Evolutionary conservation across 2,797 vertebrate genomes (phyloP).

Genomic region (Natrix natrix): DNA sequence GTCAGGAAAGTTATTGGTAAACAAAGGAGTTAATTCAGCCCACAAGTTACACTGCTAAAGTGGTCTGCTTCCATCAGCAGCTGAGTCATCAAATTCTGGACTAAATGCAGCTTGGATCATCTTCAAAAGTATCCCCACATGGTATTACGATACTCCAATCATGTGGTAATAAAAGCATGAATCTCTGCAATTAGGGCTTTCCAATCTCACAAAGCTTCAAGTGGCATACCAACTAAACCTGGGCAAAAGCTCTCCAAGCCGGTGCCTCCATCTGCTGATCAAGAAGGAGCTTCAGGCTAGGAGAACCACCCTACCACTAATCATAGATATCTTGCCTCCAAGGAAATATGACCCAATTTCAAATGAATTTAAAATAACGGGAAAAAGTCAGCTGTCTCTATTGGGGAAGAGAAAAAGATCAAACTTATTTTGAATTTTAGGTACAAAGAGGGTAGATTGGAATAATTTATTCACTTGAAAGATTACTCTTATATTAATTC

Average conservation of each 20-base stretch:
- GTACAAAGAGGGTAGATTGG: background rate
- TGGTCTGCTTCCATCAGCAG: background rate
- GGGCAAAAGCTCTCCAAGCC: background rate
- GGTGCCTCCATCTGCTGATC: background rate
- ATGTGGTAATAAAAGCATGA: background rate
- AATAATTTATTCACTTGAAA: background rate
- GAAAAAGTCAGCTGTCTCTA: background rate
- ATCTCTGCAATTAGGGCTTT: background rate
- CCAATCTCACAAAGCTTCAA: background rate
- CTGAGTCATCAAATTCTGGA: background rate
- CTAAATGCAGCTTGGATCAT: background rate
- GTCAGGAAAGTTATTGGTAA: background rate
- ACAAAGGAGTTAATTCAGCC: background rate
- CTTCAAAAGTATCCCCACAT: background rate
- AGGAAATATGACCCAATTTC: background rate
- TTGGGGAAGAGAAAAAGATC: background rate
- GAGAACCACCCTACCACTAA: background rate
- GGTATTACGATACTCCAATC: background rate
- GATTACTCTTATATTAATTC: background rate
- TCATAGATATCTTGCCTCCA: background rate
- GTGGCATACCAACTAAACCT: background rate
- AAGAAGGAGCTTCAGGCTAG: background rate
- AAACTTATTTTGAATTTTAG: background rate
- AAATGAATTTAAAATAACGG: background rate
- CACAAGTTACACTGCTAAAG: background rate